phyloP scores from a whole-genome alignment of 2,888 invertebrate genomes.

The Mesodorylaimus sp. region DNA sequence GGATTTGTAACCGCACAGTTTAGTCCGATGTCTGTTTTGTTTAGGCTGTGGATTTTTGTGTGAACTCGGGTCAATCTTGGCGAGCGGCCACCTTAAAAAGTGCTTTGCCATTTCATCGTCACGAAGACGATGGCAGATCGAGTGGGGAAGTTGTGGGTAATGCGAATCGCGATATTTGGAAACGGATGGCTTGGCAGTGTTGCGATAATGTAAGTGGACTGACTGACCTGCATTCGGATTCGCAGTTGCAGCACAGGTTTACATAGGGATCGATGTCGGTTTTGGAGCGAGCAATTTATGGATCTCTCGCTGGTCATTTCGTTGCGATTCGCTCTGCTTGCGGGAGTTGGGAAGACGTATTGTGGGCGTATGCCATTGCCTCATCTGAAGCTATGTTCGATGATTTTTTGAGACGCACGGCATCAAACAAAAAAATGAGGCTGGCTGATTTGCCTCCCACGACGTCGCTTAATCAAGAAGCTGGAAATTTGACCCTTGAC shows the following conservation, averaged over 20 bases:
- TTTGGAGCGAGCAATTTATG: conserved; percentile 48
- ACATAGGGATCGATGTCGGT: background rate
- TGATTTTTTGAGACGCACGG: background rate
- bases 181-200: conserved; percentile 40
- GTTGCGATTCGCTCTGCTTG: conserved; percentile 54
- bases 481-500: too few species aligned
- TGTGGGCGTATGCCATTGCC: conserved; percentile 55
- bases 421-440: too few species aligned
- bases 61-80: conserved; percentile 75
- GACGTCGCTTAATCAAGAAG: too few species aligned
- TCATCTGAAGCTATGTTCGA: conserved; percentile 1
- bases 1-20: conserved; percentile 15
- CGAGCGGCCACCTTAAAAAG: conserved; percentile 72
- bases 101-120: conserved; percentile 60
- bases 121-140: conserved; percentile 29
- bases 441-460: too few species aligned
- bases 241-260: background rate
- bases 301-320: conserved; percentile 62
- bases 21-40: conserved; percentile 2
- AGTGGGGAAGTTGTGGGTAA: conserved; percentile 49
- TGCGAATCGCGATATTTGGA: conserved; percentile 42
- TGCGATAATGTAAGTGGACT: conserved; percentile 27
- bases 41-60: conserved; percentile 57
- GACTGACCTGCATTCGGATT: background rate
- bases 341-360: conserved; percentile 63